A percentile compares a stretch with the other conserved stretches of the same genome.
These are phyloP conservation scores for Phalacrocorax pelagicus DNA, from an alignment of 2,113 vertebrate species.

Conservation along the genomic window DNA sequence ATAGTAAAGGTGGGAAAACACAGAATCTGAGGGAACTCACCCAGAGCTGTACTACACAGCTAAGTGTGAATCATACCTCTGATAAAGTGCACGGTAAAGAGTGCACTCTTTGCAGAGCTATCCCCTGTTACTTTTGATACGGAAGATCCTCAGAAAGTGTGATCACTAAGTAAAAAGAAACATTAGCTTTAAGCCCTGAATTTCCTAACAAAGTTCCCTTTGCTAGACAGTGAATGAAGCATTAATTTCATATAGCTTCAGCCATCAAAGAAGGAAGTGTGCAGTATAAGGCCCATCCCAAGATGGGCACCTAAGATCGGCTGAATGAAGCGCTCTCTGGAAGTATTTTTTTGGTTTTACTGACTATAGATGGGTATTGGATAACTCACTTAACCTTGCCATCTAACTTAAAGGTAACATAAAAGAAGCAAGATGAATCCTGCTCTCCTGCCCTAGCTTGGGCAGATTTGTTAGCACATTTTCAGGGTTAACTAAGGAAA, in stretches of 20 bases:
- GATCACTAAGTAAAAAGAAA: neutral
- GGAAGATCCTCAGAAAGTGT: neutral
- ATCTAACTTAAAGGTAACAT: neutral
- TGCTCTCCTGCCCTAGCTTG: neutral
- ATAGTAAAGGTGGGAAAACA: conserved; percentile 1
- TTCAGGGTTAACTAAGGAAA: conserved; percentile 13
- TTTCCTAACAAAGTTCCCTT: neutral
- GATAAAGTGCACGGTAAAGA: neutral
- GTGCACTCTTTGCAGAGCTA: neutral
- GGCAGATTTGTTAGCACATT: neutral
- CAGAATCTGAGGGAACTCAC: neutral
- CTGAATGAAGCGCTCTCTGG: neutral
- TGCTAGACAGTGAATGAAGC: neutral
- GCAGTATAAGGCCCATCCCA: neutral
- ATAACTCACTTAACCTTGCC: neutral
- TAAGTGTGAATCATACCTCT: neutral
- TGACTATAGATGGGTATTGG: neutral
- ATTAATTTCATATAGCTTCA: neutral
- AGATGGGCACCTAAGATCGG: neutral
- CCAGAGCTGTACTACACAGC: neutral
- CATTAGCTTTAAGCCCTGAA: neutral
- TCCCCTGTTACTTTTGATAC: neutral
- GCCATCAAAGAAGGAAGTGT: neutral
- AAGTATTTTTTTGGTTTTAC: neutral
- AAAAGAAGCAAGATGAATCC: neutral